phyloP scores from a whole-genome alignment of 2,113 vertebrate genomes.

The Emberiza fucata region DNA sequence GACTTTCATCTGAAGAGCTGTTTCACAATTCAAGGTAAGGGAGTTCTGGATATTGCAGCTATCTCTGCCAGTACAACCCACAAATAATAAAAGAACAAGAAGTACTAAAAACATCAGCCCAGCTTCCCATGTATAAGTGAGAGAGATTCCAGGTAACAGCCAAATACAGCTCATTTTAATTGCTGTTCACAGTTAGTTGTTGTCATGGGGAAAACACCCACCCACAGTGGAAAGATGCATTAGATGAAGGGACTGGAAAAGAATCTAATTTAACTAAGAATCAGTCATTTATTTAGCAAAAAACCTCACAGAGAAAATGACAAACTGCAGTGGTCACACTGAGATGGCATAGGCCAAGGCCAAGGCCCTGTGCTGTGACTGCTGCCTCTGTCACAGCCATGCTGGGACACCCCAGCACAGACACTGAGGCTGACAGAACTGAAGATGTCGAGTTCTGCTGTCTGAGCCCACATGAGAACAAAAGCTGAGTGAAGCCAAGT shows the following conservation, averaged over 20 bases:
- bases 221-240: background rate
- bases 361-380: background rate
- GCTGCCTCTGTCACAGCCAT: background rate
- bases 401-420: background rate
- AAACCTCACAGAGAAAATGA: fast-evolving
- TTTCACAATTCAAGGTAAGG: background rate
- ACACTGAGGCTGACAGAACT: background rate
- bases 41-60: background rate
- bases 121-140: background rate
- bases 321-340: background rate
- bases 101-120: background rate
- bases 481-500: background rate
- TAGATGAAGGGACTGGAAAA: background rate
- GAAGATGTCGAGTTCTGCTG: background rate
- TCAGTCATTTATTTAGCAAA: background rate
- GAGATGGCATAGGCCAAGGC: background rate
- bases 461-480: background rate
- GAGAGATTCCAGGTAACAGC: background rate
- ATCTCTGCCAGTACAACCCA: background rate
- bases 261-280: background rate
- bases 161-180: background rate
- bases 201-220: background rate
- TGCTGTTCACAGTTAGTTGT: background rate
- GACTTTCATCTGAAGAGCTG: background rate
- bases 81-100: background rate